A percentile compares a stretch with the other conserved stretches of the same genome.
Conservation (phyloP, 2,888 invertebrate species). For the Seira musarum region DNA sequence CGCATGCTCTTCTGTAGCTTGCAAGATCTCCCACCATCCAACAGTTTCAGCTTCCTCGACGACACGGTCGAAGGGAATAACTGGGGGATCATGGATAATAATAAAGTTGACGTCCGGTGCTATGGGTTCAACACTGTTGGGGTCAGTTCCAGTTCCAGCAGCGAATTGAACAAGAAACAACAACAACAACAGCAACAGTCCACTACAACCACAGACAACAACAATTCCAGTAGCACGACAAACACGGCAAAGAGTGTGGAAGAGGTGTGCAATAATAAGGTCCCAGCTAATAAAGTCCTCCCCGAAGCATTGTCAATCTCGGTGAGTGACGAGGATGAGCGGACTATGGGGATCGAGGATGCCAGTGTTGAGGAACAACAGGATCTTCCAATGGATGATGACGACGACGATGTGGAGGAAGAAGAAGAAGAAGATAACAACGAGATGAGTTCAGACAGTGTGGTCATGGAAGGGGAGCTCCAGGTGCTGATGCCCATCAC, state of each 20-base stretch:
- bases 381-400: too few relatives aligned
- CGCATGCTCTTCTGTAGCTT: constrained; percentile 57
- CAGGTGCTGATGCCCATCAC: background rate
- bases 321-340: constrained; percentile 27
- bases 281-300: background rate
- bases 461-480: background rate
- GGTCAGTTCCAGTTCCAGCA: background rate
- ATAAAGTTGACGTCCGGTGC: constrained; percentile 11
- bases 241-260: background rate
- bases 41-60: constrained; percentile 62
- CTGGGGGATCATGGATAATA: background rate
- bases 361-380: too few relatives aligned
- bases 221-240: too few relatives aligned
- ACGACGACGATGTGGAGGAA: background rate
- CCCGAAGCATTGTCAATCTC: background rate
- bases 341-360: constrained; percentile 27
- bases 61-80: constrained; percentile 39
- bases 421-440: background rate
- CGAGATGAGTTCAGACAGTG: background rate
- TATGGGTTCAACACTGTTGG: constrained; percentile 40
- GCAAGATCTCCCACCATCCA: constrained; percentile 61
- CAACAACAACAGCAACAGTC: background rate
- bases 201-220: background rate
- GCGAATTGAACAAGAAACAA: background rate
- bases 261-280: background rate